phyloP scores from a whole-genome alignment of 1,140 invertebrate species.

The Cecropterus lyciades region DNA sequence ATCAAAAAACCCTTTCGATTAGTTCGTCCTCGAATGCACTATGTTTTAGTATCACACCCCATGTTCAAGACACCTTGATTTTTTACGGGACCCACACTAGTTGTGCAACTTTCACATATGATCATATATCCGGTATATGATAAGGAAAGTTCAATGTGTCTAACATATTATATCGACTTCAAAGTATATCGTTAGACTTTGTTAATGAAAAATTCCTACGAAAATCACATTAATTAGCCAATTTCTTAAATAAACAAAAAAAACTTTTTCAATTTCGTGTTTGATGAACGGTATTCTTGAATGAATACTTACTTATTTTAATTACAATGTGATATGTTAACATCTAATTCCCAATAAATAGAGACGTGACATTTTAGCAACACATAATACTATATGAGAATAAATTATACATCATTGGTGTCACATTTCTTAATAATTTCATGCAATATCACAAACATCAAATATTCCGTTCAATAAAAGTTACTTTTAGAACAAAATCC shows the following conservation, averaged over 20 bases:
- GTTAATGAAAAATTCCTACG: constrained; percentile 52
- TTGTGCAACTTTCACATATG: constrained; percentile 49
- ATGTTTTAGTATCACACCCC: constrained; percentile 75
- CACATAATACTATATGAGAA: constrained; percentile 1
- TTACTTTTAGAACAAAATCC: too few relatives aligned
- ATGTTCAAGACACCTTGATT: constrained; percentile 57
- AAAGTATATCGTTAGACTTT: constrained; percentile 51
- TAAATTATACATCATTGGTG: background rate
- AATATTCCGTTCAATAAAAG: too few relatives aligned
- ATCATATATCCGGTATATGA: constrained; percentile 74
- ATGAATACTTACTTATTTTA: constrained; percentile 43
- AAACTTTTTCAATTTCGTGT: constrained; percentile 52
- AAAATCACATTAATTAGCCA: constrained; percentile 70
- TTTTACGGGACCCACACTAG: constrained; percentile 44
- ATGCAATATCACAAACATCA: too few relatives aligned
- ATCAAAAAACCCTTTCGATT: constrained; percentile 66
- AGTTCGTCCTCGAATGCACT: constrained; percentile 76
- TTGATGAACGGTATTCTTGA: constrained; percentile 52
- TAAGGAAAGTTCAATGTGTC: constrained; percentile 51
- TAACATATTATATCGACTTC: constrained; percentile 38
- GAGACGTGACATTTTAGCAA: constrained; percentile 38
- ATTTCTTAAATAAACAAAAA: constrained; percentile 63
- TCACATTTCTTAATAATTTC: background rate
- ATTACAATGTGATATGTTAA: constrained; percentile 35
- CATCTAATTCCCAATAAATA: constrained; percentile 21